Percentiles rank a stretch among this genome's conserved stretches.
phyloP scores from a whole-genome alignment of 2,888 invertebrate genomes.

The Rhyacophila evoluta region DNA sequence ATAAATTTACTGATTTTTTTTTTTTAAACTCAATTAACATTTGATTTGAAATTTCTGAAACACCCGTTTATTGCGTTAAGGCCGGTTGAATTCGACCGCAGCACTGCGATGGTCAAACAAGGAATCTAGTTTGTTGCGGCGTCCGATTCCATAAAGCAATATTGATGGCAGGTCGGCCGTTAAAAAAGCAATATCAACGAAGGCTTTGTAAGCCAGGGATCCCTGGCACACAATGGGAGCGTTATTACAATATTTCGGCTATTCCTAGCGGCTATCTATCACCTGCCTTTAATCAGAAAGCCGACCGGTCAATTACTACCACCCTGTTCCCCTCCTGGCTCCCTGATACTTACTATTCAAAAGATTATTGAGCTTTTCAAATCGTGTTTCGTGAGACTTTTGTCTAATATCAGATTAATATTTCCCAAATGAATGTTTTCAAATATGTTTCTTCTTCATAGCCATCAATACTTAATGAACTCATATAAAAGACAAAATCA shows the following conservation, averaged over 20 bases:
- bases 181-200: conserved; percentile 47
- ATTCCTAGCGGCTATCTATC: conserved; percentile 49
- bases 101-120: conserved; percentile 2
- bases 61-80: background rate
- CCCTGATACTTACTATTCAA: conserved; percentile 36
- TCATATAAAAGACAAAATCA: no score
- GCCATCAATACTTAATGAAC: no score
- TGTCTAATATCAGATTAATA: background rate
- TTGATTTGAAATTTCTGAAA: conserved; percentile 6
- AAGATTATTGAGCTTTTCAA: conserved; percentile 5
- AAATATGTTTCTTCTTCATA: no score
- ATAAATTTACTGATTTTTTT: no score
- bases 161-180: conserved; percentile 30
- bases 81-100: background rate
- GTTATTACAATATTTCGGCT: conserved; percentile 49
- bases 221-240: conserved; percentile 42
- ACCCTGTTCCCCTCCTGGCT: conserved; percentile 33
- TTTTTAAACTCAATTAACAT: no score
- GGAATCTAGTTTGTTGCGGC: conserved; percentile 22
- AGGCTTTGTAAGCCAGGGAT: conserved; percentile 37
- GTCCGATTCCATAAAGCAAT: conserved; percentile 18
- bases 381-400: background rate
- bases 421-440: no score
- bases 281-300: conserved; percentile 49
- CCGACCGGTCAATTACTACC: conserved; percentile 42